Evolutionary conservation across 1,140 invertebrate species (phyloP), one percentile per base, ranked within the genome.

Genomic region (Drosophila willistoni): DNA sequence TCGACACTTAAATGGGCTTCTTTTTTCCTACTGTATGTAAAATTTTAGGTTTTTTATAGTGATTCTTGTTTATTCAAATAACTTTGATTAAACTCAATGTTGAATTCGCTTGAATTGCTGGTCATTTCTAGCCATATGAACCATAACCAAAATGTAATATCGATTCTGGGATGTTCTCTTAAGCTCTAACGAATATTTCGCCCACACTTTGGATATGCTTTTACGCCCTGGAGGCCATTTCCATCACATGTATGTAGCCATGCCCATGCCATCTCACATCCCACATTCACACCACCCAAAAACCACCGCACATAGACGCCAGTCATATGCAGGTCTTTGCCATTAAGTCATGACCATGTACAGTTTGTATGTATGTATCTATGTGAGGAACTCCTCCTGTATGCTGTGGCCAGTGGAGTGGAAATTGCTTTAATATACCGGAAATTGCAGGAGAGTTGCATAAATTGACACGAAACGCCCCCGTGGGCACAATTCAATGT

Each of bases 361-460:
- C 14, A 14, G 41, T 36, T 41, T 12, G 19, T 55, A 57, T 47
- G 22, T 55, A 19, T 14, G n/a, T 39, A 36, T 17, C 10, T 22
- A 19, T 55, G 29, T 13, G 1, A 47, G 54, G 33, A 59, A 54
- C 44, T 42, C 51, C 22, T 61, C 34, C 64, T 64, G 64, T 59
- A 41, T 65, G 73, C 36, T 71, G 66, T 79, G 64, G 72, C 71
- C 63, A 74, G 66, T 83, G 66, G 63, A 47, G 62, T 89, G 84
- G 84, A 89, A 89, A 89, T 89, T 90, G 85, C 84, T 89, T 89
- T 90, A 89, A 89, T 89, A 84, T 71, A 80, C 74, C 85, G 84
- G 84, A 89, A 90, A 89, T 89, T 89, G 84, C 80, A 89, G 71
- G 84, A 78, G 84, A 89, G 84, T 80, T 89, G 84, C 84, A 89